A percentile compares a stretch with the other conserved stretches of the same genome.
Evolutionary conservation across 2,113 vertebrate genomes (phyloP).

Genomic region (Percina caprodes): DNA sequence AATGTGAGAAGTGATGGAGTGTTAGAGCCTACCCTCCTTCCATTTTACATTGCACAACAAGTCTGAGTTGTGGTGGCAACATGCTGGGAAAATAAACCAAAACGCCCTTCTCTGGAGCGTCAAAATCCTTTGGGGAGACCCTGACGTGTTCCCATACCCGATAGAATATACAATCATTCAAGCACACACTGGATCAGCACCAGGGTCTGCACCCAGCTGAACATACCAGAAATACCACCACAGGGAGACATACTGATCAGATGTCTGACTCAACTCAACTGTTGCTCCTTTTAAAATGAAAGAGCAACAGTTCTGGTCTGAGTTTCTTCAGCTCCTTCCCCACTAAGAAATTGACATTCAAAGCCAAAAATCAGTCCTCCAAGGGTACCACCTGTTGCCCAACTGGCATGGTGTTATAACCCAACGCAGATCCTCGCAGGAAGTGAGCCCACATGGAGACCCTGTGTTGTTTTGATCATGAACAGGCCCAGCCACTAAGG

Average conservation of each 20-base stretch:
- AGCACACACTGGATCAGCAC: not conserved
- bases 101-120: not conserved
- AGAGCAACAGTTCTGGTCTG: no score
- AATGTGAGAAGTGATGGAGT: not conserved
- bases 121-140: not conserved
- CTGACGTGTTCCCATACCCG: not conserved
- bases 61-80: no score
- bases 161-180: not conserved
- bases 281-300: no score
- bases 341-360: not conserved
- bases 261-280: no score
- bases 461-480: slow-evolving; percentile 21
- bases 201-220: not conserved
- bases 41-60: not conserved
- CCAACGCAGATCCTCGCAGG: not conserved
- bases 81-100: not conserved
- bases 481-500: not conserved
- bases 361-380: not conserved
- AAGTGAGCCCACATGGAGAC: not conserved
- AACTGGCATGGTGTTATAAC: not conserved
- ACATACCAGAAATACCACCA: not conserved
- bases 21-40: not conserved
- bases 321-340: not conserved
- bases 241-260: no score
- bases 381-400: not conserved